Base-by-base conservation (phyloP, 2,888 invertebrate species). In the Empis stercorea region DNA sequence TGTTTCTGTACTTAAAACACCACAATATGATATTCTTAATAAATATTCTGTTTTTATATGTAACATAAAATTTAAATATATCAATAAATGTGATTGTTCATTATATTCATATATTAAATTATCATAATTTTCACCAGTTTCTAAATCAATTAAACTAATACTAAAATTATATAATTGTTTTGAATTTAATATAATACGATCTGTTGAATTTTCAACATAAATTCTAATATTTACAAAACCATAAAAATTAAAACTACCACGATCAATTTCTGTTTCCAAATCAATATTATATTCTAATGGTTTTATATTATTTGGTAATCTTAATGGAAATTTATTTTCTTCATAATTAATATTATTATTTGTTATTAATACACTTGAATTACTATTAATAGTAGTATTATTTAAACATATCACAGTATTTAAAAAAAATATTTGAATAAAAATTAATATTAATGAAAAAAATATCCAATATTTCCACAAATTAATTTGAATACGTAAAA, bases 1-100 rank as follows among this genome's bases (percentile, higher is more conserved):
- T 61, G 80, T 72, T 37, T 78, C 74, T 15, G 70, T 70, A 32
- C 75, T 74, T 47, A 80, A 75, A 4, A 63, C 61, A 0, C 77
- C 81, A 0, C 59, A 61, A 55, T 77, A 87, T 1, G 68, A 60
- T 50, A 84, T 78, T 48, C 70, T 56, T 13, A 68, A 47, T 2
- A 61, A 63, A 52, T 60, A 66, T 5, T 46, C 56, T 44, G 60
- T 57, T 2, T 59, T 59, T 2, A 55, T 55, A 50, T 61, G 58
- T 42, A 65, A 65, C 32, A 59, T 56, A 46, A 59, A 59, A 47
- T 62, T 60, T 45, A 61, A 56, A 39, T 57, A 54, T 34, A 63
- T 55, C 14, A 66, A 55, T 9, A 61, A 60, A 37, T 54, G 54
- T 13, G 49, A 55, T 6, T 42, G 38, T n/a, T 51, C 48, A 42